Conservation (phyloP, 2,888 invertebrate genomes). For the Caenorhabditis parvicauda region DNA sequence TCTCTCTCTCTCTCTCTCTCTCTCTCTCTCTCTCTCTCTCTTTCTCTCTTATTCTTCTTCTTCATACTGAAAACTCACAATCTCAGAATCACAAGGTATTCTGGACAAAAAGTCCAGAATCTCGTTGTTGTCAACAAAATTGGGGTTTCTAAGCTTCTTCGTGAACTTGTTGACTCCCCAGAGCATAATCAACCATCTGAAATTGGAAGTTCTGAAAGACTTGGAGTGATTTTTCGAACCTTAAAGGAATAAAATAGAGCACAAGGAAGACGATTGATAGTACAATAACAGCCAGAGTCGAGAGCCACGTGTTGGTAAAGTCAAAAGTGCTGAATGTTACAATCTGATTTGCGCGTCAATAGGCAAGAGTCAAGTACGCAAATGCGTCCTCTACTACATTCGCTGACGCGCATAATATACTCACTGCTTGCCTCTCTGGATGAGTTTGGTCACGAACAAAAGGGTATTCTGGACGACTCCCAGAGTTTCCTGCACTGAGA, state of each 20-base stretch:
- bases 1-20: no score
- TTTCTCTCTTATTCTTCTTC: no score
- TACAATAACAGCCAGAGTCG: constrained; percentile 83
- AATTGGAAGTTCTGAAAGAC: no score
- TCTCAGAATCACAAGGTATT: constrained; percentile 87
- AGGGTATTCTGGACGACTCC: constrained; percentile 93
- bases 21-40: no score
- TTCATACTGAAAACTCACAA: constrained; percentile 69
- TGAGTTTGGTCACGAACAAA: constrained; percentile 87
- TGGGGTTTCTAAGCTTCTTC: constrained; percentile 84
- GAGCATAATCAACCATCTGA: constrained; percentile 82
- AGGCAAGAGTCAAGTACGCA: no score
- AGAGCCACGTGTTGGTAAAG: constrained; percentile 93
- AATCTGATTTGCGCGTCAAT: no score
- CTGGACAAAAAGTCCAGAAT: constrained; percentile 87
- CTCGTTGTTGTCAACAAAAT: constrained; percentile 95
- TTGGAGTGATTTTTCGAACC: no score
- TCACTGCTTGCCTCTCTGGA: constrained; percentile 90
- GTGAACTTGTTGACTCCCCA: constrained; percentile 97
- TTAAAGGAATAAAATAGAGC: constrained; percentile 82
- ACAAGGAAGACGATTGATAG: constrained; percentile 76
- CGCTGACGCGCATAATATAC: no score
- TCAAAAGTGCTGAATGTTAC: constrained; percentile 82
- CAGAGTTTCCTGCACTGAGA: constrained; percentile 91
- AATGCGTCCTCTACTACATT: no score